phyloP scores from a whole-genome alignment of 1,140 invertebrate genomes.

The Pemphigus obesinymphae region DNA sequence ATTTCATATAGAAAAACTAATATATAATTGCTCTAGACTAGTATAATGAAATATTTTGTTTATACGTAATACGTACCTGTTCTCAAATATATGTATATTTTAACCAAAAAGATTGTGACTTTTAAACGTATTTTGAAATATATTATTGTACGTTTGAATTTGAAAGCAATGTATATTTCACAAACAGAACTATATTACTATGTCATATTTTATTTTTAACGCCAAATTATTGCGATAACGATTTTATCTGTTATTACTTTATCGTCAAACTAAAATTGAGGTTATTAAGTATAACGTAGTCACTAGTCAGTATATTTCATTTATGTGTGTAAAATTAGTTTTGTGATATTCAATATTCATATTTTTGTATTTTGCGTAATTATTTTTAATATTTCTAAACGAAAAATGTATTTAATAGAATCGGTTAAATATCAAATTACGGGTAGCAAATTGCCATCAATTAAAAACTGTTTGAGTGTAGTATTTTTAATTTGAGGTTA shows the following conservation, averaged over 20 bases:
- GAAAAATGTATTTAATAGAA: background rate
- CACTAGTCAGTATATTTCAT: background rate
- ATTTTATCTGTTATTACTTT: background rate
- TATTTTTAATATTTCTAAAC: background rate
- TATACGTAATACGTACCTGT: background rate
- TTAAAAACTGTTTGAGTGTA: too few species aligned
- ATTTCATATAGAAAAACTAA: too few species aligned
- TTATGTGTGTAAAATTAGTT: background rate
- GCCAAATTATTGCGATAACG: background rate
- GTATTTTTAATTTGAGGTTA: too few species aligned
- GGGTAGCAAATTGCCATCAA: too few species aligned
- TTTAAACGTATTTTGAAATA: background rate
- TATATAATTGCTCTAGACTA: too few species aligned
- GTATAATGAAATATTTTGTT: background rate
- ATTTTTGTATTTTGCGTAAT: background rate
- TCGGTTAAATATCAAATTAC: too few species aligned
- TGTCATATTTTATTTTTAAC: background rate
- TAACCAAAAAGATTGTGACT: background rate
- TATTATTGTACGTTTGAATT: background rate
- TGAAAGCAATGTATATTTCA: background rate
- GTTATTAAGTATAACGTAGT: too few species aligned
- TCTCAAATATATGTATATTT: background rate
- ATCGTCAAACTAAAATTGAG: background rate
- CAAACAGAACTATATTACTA: background rate
- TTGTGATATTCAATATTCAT: background rate